Conservation (phyloP, 2,797 vertebrate species). For the Catostomus latipinnis region DNA sequence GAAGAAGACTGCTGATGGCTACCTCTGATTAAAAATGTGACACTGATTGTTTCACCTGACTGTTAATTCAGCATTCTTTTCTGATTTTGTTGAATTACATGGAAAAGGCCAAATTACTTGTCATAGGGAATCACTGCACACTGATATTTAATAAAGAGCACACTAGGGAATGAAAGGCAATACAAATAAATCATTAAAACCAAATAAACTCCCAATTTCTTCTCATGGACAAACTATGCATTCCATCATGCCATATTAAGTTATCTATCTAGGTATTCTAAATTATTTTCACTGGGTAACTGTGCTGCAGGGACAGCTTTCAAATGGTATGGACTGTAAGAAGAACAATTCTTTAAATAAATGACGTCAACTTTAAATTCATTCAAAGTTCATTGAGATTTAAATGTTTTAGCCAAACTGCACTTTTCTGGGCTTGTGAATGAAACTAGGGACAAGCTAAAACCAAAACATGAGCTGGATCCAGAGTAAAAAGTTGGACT, state of each 20-base stretch:
- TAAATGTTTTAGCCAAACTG: not conserved
- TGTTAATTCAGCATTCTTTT: constrained; percentile 28
- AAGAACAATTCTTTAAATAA: constrained; percentile 26
- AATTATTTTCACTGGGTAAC: constrained; percentile 16
- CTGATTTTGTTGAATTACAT: constrained; percentile 9
- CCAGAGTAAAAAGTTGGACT: not conserved
- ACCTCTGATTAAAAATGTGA: constrained; percentile 29
- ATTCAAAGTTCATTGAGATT: not conserved
- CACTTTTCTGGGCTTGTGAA: not conserved
- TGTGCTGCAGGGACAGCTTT: constrained; percentile 27
- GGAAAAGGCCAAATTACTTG: not conserved
- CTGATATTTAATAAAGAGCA: constrained; percentile 24
- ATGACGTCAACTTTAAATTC: constrained; percentile 2
- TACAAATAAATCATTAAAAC: constrained; percentile 6
- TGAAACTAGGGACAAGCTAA: not conserved
- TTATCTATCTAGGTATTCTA: not conserved
- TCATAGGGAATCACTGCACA: not conserved
- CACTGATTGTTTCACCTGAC: constrained; percentile 29
- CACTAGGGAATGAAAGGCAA: constrained; percentile 34
- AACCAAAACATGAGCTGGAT: not conserved
- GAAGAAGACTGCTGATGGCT: constrained; percentile 73
- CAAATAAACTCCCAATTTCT: not conserved
- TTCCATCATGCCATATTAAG: constrained; percentile 5
- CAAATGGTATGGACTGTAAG: constrained; percentile 28
- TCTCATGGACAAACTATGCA: constrained; percentile 32